Evolutionary conservation across 2,888 invertebrate genomes (phyloP), one percentile per base, ranked within the genome.

Genomic region (Ditylenchus weischeri): DNA sequence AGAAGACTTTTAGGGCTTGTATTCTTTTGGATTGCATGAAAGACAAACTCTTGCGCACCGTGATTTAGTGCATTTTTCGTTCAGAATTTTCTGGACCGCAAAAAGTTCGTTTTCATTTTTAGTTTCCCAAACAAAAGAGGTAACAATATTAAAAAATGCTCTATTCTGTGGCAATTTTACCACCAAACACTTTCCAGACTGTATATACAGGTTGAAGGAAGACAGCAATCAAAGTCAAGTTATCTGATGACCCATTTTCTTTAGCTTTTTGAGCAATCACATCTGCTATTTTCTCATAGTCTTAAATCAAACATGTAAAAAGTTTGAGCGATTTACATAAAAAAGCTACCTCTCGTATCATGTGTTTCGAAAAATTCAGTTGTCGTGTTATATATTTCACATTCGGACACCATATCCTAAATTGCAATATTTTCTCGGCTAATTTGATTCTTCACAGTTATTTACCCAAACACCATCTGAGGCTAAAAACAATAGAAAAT

Each of bases 401-500:
- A 15, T 0, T 66, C 54, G 0, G 60, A 65, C 15, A 91, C 88
- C 77, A 88, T 88, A 85, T 96, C 96, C 43, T 43, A 15, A 43
- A 43, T 43, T 43, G 43, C 43, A 15, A 13, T 15, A 13, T 15
- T 43, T 43, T 43, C 43, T 43, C 8, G 29, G 5, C 29, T 29
- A 29, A 29, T 29, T 29, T 29, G 29, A 4, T 15, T 43, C 8
- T 13, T 43, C 43, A 38, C 43, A 43, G 29, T 29, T 29, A 43
- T 15, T 6, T 43, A 43, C 43, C 91, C 93, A 95, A 23, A 89
- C 84, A 0, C 94, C 94, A 84, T 96, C 96, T 83, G 92, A 92
- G 8, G 91, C 93, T 68, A 96, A 86, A 65, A 96, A 89, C 51
- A 95, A 85, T 84, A 94, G 92, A 84, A 94, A 94, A 83, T 95